These are phyloP conservation scores for Morpho helenor DNA, from an alignment of 2,888 invertebrate species.

Conservation along the genomic window DNA sequence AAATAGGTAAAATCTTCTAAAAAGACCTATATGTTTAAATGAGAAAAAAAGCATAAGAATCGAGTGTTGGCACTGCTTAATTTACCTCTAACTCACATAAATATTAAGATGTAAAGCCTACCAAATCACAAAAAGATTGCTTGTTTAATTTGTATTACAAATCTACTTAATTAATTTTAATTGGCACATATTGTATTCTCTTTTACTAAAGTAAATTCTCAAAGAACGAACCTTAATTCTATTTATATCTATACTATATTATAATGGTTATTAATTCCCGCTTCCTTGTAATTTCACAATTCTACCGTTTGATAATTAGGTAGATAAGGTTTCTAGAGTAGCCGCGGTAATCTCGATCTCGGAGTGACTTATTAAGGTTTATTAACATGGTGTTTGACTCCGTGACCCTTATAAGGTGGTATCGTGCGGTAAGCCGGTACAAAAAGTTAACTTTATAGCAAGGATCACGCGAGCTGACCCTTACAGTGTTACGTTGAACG, in stretches of 20 bases:
- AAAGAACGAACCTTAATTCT: conserved; percentile 7
- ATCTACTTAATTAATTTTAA: no score
- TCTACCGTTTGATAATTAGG: conserved; percentile 36
- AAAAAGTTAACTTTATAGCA: conserved; percentile 66
- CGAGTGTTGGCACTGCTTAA: no score
- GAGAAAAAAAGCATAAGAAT: no score
- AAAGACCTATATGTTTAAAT: no score
- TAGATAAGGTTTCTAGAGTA: conserved; percentile 50
- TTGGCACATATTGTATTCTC: not conserved
- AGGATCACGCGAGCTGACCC: conserved; percentile 69
- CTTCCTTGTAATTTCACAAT: conserved; percentile 24
- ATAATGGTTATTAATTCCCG: conserved; percentile 25
- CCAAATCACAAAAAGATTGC: no score
- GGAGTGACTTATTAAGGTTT: conserved; percentile 58
- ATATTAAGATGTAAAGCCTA: no score
- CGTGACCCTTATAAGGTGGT: conserved; percentile 61
- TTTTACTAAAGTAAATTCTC: not conserved
- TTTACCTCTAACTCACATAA: no score
- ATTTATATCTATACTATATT: conserved; percentile 12
- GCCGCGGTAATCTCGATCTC: conserved; percentile 41
- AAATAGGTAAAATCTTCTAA: no score
- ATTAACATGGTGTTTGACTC: conserved; percentile 62
- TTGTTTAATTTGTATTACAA: no score
- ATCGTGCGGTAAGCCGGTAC: conserved; percentile 61
- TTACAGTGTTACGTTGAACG: conserved; percentile 47